Conservation (phyloP, 1,140 invertebrate genomes). For the Rhopalosiphum padi region DNA sequence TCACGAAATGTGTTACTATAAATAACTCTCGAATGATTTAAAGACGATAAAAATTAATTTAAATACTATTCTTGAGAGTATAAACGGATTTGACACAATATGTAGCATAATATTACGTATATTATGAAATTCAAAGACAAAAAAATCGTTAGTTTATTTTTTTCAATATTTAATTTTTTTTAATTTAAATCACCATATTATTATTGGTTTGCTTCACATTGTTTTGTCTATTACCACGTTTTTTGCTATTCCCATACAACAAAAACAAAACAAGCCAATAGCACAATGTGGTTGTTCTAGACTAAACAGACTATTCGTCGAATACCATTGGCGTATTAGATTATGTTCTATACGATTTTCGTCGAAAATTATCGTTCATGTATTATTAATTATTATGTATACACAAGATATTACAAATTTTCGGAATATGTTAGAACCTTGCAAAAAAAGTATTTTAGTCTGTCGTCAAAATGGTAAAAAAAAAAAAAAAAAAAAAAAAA, state of each 20-base stretch:
- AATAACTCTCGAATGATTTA: neutral
- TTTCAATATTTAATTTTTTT: neutral
- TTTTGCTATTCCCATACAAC: neutral
- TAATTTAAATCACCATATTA: neutral
- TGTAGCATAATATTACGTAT: neutral
- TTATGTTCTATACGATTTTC: neutral
- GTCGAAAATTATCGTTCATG: too few relatives aligned
- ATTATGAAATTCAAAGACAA: neutral
- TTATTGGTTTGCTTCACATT: neutral
- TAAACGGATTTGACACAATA: too few relatives aligned
- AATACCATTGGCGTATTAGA: neutral
- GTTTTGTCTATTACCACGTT: neutral
- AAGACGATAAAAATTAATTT: neutral
- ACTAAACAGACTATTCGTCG: accelerated
- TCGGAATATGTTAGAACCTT: too few relatives aligned
- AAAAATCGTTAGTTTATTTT: neutral
- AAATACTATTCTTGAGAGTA: neutral
- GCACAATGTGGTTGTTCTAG: neutral
- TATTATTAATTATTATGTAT: too few relatives aligned
- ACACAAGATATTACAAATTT: too few relatives aligned
- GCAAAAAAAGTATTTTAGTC: too few relatives aligned
- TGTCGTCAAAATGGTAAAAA: too few relatives aligned
- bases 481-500: too few relatives aligned
- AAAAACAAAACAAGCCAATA: too few relatives aligned
- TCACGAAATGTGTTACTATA: neutral